Evolutionary conservation across 92 coral and sea anemone genomes (phyloP).

Genomic region (Galaxea fascicularis): DNA sequence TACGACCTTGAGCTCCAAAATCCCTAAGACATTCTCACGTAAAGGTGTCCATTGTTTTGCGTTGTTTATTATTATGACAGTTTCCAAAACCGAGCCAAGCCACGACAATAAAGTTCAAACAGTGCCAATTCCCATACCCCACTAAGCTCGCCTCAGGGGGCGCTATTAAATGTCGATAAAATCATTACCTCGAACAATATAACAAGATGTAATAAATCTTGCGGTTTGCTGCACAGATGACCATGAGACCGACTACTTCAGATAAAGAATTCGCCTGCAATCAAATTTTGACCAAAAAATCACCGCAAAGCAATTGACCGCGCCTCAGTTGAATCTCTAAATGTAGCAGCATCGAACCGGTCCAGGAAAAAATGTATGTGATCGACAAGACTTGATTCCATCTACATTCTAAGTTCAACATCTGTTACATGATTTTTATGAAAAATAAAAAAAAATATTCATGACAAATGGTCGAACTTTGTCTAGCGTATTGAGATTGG

Average conservation of each 20-base stretch:
- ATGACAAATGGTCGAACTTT: background rate
- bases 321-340: too few species aligned
- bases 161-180: background rate
- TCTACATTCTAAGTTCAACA: too few species aligned
- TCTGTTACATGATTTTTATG: too few species aligned
- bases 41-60: background rate
- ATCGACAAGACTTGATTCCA: too few species aligned
- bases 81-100: constrained; percentile 30
- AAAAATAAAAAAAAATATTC: too few species aligned
- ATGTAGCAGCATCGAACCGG: too few species aligned
- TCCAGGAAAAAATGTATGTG: too few species aligned
- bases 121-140: constrained; percentile 19
- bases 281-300: too few species aligned
- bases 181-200: constrained; percentile 10
- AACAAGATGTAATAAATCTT: background rate
- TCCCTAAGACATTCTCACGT: background rate
- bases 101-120: constrained; percentile 8
- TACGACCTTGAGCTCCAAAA: constrained; percentile 2
- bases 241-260: background rate
- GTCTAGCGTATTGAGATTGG: background rate
- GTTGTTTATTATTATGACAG: background rate
- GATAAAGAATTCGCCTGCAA: too few species aligned
- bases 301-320: too few species aligned
- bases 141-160: constrained; percentile 31
- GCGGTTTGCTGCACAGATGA: background rate